Evolutionary conservation across 2,888 invertebrate genomes (phyloP).

Genomic region (Phengaris arion): DNA sequence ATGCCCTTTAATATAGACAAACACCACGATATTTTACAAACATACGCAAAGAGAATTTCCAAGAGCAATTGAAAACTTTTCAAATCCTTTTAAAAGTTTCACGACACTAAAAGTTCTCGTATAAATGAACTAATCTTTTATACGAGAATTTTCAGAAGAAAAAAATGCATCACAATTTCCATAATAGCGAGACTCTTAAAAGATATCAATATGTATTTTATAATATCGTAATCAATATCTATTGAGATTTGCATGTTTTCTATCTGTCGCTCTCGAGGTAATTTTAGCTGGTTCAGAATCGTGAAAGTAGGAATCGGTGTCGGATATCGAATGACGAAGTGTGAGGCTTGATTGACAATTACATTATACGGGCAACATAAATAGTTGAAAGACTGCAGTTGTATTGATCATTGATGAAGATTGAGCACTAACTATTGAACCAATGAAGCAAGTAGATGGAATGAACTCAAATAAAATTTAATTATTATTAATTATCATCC

Average conservation of each 20-base stretch:
- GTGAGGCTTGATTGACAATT: not conserved
- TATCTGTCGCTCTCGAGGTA: not conserved
- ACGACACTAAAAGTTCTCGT: not conserved
- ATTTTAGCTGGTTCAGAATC: constrained; percentile 5
- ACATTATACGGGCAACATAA: not conserved
- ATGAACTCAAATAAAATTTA: too few relatives aligned
- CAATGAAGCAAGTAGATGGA: too few relatives aligned
- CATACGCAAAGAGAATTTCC: not conserved
- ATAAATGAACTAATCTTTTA: too few relatives aligned
- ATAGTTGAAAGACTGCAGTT: not conserved
- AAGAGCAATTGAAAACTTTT: constrained; percentile 11
- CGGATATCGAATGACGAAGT: not conserved
- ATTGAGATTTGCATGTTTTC: not conserved
- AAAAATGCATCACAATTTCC: too few relatives aligned
- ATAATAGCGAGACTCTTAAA: too few relatives aligned
- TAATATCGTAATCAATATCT: constrained; percentile 5
- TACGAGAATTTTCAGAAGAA: too few relatives aligned
- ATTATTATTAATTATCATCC: too few relatives aligned
- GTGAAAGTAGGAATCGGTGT: constrained; percentile 17
- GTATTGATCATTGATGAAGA: not conserved
- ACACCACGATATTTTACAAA: not conserved
- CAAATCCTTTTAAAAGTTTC: constrained; percentile 21
- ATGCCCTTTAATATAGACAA: not conserved
- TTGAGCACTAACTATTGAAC: too few relatives aligned
- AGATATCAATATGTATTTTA: not conserved